Evolutionary conservation across 2,113 vertebrate genomes (phyloP).

Genomic region (Martes martes): DNA sequence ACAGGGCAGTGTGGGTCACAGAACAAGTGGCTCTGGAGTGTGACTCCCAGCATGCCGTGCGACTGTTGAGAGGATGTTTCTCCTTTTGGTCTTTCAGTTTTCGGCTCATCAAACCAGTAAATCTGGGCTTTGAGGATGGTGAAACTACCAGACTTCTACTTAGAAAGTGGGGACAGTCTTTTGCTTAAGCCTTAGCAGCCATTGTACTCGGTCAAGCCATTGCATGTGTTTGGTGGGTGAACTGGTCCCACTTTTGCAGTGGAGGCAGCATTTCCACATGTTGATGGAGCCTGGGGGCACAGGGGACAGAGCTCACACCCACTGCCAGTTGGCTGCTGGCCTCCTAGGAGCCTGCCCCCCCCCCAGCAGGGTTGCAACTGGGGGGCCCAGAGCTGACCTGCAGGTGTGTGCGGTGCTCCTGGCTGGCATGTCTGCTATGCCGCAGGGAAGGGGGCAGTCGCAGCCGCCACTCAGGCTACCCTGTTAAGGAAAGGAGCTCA

Average conservation of each 20-base stretch:
- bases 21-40: neutral
- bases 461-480: rapidly evolving
- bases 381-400: neutral
- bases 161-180: neutral
- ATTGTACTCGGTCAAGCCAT: rapidly evolving
- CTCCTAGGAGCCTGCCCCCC: neutral
- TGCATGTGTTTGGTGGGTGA: neutral
- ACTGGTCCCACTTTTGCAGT: neutral
- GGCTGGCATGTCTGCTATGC: neutral
- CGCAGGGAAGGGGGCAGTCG: rapidly evolving
- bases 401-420: rapidly evolving
- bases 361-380: rapidly evolving
- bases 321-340: neutral
- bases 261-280: neutral
- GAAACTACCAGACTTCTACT: neutral
- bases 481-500: neutral
- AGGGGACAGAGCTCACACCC: neutral
- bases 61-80: neutral
- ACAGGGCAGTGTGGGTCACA: rapidly evolving
- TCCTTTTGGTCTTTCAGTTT: neutral
- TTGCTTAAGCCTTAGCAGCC: neutral
- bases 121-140: neutral
- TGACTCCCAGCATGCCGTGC: neutral
- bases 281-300: neutral
- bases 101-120: neutral